Base-by-base conservation (phyloP, 1,140 invertebrate genomes). In the Pantala flavescens region DNA sequence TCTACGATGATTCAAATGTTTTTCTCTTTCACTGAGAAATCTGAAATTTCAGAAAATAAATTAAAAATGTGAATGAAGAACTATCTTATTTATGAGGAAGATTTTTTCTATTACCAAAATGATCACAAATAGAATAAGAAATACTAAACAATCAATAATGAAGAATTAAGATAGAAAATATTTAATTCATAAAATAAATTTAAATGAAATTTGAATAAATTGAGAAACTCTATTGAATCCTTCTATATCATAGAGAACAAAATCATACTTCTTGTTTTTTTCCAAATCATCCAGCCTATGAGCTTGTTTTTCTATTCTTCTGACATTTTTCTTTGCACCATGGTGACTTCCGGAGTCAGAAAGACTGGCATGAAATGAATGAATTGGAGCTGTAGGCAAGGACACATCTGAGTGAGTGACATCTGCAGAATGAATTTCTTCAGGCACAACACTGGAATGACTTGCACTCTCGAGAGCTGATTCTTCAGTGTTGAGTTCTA, bases 301-400 rank as follows among this genome's bases (percentile, higher is more conserved):
- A n/a, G 21, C 55, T 23, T 70, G 55, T 73, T 82, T 78, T 73
- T 81, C 79, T 77, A 83, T 82, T 73, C 83, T 75, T 74, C 80
- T 78, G 74, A 78, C 80, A 2, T 84, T 77, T 43, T 80, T 76
- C 49, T 80, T 76, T 73, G 83, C 81, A 76, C 83, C 82, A 23
- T 80, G 80, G 74, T 83, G 78, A 21, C 24, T 23, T 42, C 43
- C 71, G 14, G 23, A 75, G 21, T 43, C 43, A 72, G 72, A 63
- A 3, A 21, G 16, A 5, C 16, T 63, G 12, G 49, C 49, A 63
- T 63, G 49, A 21, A 12, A 63, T 19, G 49, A 63, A 21, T 63
- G 49, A 63, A 12, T 12, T 19, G 49, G 49, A 19, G 5, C 49
- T 21, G n/a, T 63, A 14, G 49, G 49, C 16, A 63, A 12, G 49